phyloP scores from a whole-genome alignment of 2,888 invertebrate genomes.

The Sipha maydis region DNA sequence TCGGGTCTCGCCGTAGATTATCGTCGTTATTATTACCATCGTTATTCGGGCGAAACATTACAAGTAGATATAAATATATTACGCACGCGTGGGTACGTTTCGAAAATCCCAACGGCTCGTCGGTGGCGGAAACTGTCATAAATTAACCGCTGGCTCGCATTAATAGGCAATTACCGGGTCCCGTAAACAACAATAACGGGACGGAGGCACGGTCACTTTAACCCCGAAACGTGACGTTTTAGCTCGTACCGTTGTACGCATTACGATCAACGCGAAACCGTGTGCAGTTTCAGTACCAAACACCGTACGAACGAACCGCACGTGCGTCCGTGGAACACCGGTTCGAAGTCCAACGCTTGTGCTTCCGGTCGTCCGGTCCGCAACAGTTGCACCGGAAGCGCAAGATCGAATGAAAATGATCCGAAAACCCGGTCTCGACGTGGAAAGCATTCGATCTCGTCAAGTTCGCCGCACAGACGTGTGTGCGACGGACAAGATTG shows the following conservation, averaged over 20 bases:
- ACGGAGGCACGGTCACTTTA: conserved; percentile 10
- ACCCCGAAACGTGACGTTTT: background rate
- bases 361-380: no score
- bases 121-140: conserved; percentile 30
- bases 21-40: background rate
- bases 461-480: no score
- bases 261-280: background rate
- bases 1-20: background rate
- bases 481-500: no score
- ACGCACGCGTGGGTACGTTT: background rate
- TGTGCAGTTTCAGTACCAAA: background rate
- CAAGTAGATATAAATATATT: background rate
- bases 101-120: background rate
- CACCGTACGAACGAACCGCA: background rate
- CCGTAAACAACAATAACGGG: conserved; percentile 29
- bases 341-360: no score
- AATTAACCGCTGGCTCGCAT: conserved; percentile 19
- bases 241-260: background rate
- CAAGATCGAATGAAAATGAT: no score
- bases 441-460: no score
- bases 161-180: conserved; percentile 28
- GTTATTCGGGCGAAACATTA: background rate
- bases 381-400: no score
- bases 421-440: no score
- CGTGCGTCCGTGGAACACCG: background rate